These are phyloP conservation scores for Apis cerana DNA, from an alignment of 1,140 invertebrate species.

Conservation along the genomic window DNA sequence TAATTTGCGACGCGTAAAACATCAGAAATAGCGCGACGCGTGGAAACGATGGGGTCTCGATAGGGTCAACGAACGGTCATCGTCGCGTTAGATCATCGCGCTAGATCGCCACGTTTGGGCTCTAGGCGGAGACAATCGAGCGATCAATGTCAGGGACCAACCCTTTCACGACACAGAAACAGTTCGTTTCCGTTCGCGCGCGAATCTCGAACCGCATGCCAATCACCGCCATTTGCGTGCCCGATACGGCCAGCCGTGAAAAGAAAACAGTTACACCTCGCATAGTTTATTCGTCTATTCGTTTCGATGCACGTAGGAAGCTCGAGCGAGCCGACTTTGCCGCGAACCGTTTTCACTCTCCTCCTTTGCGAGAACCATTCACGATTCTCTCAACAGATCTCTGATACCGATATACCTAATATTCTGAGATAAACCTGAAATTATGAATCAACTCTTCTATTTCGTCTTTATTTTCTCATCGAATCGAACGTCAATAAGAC, in stretches of 20 bases:
- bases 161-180: constrained; percentile 53
- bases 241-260: constrained; percentile 52
- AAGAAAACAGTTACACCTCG: constrained; percentile 55
- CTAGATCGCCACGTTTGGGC: constrained; percentile 49
- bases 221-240: constrained; percentile 46
- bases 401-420: no score
- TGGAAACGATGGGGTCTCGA: constrained; percentile 18
- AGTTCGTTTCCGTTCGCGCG: constrained; percentile 56
- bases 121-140: constrained; percentile 43
- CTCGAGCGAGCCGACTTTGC: not conserved
- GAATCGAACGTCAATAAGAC: no score
- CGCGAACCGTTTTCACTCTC: constrained; percentile 20
- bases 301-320: constrained; percentile 8
- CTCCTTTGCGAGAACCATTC: not conserved
- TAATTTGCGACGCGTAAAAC: constrained; percentile 4
- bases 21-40: constrained; percentile 5
- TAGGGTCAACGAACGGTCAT: constrained; percentile 47
- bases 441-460: no score
- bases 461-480: no score
- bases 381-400: no score
- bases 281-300: constrained; percentile 42
- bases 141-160: constrained; percentile 54
- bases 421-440: no score
- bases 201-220: constrained; percentile 41
- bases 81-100: constrained; percentile 33